phyloP scores from a whole-genome alignment of 2,113 vertebrate species.

The Grantiella picta region DNA sequence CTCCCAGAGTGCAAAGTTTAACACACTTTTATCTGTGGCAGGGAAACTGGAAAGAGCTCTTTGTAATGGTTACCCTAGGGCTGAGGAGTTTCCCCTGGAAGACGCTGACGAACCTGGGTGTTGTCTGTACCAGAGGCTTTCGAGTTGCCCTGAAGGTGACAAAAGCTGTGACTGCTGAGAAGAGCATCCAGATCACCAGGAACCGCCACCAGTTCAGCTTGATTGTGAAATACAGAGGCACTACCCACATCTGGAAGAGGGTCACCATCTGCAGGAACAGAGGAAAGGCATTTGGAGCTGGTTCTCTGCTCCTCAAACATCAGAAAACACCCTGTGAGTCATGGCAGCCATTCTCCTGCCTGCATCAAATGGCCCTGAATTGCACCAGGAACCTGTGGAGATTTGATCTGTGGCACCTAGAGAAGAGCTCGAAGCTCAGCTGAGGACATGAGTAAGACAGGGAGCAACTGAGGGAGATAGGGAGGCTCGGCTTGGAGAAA shows the following conservation, averaged over 20 bases:
- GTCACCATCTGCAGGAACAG: conserved; percentile 88
- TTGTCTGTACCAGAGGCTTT: conserved; percentile 92
- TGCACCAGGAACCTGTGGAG: too few species aligned
- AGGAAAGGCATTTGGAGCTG: neutral
- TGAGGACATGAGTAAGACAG: accelerated
- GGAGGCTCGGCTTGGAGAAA: neutral
- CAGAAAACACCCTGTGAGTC: neutral
- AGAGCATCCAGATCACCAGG: conserved; percentile 91
- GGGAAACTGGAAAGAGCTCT: neutral
- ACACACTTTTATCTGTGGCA: neutral
- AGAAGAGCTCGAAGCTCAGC: neutral
- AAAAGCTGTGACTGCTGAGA: conserved; percentile 92
- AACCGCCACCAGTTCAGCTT: conserved; percentile 99
- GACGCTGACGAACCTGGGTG: conserved; percentile 79
- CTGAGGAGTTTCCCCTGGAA: neutral
- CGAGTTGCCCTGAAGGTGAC: conserved; percentile 92
- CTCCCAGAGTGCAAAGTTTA: neutral
- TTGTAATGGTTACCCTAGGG: neutral
- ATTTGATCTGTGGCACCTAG: neutral
- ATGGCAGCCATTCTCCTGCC: neutral
- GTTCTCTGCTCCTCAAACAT: neutral
- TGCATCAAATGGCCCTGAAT: neutral
- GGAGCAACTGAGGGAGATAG: neutral
- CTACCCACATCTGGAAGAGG: conserved; percentile 99
- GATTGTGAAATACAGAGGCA: conserved; percentile 97